Evolutionary conservation across 2,113 vertebrate genomes (phyloP).

Genomic region (Ceyx margarethae): DNA sequence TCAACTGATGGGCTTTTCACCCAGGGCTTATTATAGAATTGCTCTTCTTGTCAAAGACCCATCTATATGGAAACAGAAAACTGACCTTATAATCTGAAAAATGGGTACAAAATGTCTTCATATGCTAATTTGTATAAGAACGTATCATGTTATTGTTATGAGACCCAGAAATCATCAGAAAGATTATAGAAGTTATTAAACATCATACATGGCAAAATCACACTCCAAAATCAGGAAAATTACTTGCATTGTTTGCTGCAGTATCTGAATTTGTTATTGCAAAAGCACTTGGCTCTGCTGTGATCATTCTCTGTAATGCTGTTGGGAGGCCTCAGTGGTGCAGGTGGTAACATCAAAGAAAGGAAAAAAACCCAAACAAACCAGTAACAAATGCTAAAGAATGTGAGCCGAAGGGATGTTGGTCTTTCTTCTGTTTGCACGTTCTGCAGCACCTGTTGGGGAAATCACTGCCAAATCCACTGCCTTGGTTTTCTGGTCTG

Average conservation of each 20-base stretch:
- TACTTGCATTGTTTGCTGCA: neutral
- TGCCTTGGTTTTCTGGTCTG: neutral
- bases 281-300: neutral
- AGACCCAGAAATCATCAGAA: constrained; percentile 12
- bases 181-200: neutral
- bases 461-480: neutral
- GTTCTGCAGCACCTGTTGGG: neutral
- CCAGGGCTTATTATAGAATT: constrained; percentile 57
- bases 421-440: neutral
- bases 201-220: neutral
- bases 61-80: constrained; percentile 40
- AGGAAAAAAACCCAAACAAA: neutral
- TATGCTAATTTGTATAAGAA: constrained; percentile 9
- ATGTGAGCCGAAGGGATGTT: neutral
- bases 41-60: constrained; percentile 55
- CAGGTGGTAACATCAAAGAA: neutral
- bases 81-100: constrained; percentile 25
- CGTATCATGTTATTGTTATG: neutral
- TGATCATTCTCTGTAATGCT: neutral
- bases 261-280: neutral
- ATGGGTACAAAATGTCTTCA: neutral
- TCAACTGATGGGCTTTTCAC: constrained; percentile 66
- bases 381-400: neutral
- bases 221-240: neutral
- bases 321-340: neutral